A percentile compares a stretch with the other conserved stretches of the same genome.
These are phyloP conservation scores for Halcyon malimbica DNA, from an alignment of 2,113 vertebrate species.

Conservation along the genomic window DNA sequence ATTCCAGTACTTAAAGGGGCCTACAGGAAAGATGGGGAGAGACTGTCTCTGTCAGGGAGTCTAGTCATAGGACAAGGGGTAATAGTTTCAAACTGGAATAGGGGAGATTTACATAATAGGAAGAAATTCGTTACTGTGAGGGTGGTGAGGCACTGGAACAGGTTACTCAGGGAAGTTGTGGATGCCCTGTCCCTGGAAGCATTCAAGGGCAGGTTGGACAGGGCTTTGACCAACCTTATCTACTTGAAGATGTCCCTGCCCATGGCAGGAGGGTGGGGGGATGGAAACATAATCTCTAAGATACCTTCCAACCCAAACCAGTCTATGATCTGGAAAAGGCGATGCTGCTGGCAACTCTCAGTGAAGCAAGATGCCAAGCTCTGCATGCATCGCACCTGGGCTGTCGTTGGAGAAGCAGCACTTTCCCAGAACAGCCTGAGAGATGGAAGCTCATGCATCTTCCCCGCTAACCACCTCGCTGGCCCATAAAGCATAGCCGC, in stretches of 20 bases:
- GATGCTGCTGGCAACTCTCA: background rate
- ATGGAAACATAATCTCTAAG: background rate
- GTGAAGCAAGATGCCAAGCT: background rate
- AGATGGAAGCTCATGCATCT: background rate
- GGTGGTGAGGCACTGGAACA: background rate
- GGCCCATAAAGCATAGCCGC: background rate
- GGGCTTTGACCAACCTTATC: too few relatives aligned
- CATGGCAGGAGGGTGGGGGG: background rate
- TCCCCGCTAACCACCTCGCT: background rate
- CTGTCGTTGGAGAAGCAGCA: accelerated
- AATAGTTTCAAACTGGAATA: background rate
- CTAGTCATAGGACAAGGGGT: background rate
- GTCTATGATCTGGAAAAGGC: background rate
- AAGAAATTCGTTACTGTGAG: background rate
- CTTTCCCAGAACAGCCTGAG: background rate
- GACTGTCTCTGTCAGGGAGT: too few relatives aligned
- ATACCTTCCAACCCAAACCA: background rate
- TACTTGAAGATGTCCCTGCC: background rate
- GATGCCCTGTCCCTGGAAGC: background rate
- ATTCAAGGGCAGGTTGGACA: background rate
- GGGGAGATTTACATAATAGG: background rate
- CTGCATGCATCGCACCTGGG: accelerated
- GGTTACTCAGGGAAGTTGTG: background rate
- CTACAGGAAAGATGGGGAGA: too few relatives aligned
- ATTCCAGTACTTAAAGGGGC: too few relatives aligned